Evolutionary conservation across 2,888 invertebrate genomes (phyloP), one percentile per base, ranked within the genome.

Genomic region (Chrysotoxum bicinctum): DNA sequence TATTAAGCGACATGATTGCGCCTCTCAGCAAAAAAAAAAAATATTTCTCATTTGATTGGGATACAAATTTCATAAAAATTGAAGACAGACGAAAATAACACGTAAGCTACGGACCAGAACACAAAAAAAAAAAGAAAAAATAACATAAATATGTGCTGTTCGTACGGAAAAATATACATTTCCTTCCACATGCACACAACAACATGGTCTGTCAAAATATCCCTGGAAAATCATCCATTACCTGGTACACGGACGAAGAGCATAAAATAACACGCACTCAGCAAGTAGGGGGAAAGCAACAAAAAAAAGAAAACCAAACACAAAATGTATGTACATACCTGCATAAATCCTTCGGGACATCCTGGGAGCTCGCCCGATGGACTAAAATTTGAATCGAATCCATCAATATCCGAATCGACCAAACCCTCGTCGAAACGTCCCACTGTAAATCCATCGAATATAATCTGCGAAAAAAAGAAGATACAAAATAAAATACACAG

Each of bases 331-430:
- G 82, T 79, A 88, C 89, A 95, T 88, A 97, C 94, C 93, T 97
- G 96, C 95, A 97, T 96, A 92, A 96, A 97, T 68, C 97, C 97
- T 91, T 97, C 97, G 14, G 97, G 96, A 91, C 97, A 97, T 88
- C 96, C 96, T 89, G 96, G 94, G 87, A 94, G 90, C 80, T 94
- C 95, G 60, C 95, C 94, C 43, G 91, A 90, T 60, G 92, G 91
- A 88, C 90, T 92, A 60, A 92, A 89, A 89, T 90, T 92, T 79
- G 91, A 89, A 87, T 92, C 92, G 85, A 91, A 91, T 84, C 92
- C 91, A 88, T 92, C 92, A 81, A 90, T 88, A 88, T 92, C 92
- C 43, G 91, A 90, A 88, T 92, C 92, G 74, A 92, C 91, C 90
- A 92, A 90, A 84, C 94, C 94, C 68, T 95, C 93, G 90, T 96